Percentiles rank a stretch among this genome's conserved stretches.
phyloP scores from a whole-genome alignment of 2,113 vertebrate genomes.

The Paraplagusia blochii region DNA sequence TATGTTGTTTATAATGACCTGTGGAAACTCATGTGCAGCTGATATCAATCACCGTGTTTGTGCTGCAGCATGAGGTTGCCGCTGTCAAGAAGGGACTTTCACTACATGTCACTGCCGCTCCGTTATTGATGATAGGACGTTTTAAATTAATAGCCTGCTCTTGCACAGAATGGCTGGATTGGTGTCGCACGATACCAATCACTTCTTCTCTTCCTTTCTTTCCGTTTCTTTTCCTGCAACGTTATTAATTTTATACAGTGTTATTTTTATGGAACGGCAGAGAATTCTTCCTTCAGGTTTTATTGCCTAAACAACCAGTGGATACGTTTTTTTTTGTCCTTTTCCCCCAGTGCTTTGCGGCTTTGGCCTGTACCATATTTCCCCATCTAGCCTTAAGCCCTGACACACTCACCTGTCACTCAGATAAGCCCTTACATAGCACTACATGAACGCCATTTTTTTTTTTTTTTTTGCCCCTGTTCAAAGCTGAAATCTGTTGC shows the following conservation, averaged over 20 bases:
- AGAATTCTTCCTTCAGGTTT: conserved; percentile 12
- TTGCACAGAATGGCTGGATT: too few species aligned
- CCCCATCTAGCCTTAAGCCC: conserved; percentile 49
- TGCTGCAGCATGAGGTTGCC: conserved; percentile 48
- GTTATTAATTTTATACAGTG: neutral
- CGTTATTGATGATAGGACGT: conserved; percentile 65
- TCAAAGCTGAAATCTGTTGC: conserved; percentile 64
- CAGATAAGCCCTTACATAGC: conserved; percentile 65
- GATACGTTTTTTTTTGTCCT: conserved; percentile 7
- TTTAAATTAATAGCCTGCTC: conserved; percentile 64
- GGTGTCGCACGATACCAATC: too few species aligned
- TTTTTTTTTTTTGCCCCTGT: conserved; percentile 31
- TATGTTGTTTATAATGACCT: conserved; percentile 57
- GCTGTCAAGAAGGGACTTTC: conserved; percentile 53
- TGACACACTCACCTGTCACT: conserved; percentile 64
- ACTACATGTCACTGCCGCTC: conserved; percentile 50
- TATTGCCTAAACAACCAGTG: conserved; percentile 26
- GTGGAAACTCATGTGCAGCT: conserved; percentile 40
- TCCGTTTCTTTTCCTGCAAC: neutral
- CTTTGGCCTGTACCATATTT: conserved; percentile 36
- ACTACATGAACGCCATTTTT: conserved; percentile 42
- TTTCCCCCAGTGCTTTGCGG: conserved; percentile 8
- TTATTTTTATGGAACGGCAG: neutral
- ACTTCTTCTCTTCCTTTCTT: too few species aligned
- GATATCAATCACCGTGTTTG: conserved; percentile 65